Evolutionary conservation across 1,140 invertebrate species (phyloP), one percentile per base, ranked within the genome.

Genomic region (Euschistus heros): DNA sequence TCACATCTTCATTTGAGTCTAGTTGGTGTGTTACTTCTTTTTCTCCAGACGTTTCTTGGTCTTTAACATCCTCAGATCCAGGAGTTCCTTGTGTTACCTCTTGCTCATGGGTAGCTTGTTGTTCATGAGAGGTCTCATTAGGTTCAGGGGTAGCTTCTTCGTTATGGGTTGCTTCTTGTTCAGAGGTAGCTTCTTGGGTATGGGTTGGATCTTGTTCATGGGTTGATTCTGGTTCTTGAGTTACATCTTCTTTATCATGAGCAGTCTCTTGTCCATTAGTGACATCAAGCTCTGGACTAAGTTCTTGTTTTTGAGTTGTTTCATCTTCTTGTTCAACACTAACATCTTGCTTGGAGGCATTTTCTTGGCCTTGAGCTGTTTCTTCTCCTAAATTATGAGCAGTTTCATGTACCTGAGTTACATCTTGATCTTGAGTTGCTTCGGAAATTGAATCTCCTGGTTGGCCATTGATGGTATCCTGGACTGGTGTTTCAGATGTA

Each of bases 271-370:
- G 63, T 60, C 33, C 27, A 63, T 60, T 66, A 22, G 61, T 65
- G 26, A 50, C 63, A 42, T 65, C 66, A 70, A 72, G 70, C 14
- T 74, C 62, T 65, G 76, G 72, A 37, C 3, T 10, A 37, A 37
- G 6, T 37, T 37, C 33, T 6, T 1, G 33, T 37, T 37, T 37
- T 37, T 37, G 33, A 10, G 33, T 37, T 37, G 33, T 37, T 37
- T 37, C 33, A 37, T 37, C 33, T 37, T 37, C 33, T 37, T 37
- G 33, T 37, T 37, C 33, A 37, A 13, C 13, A 13, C 1, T 1
- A 37, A 10, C 10, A 13, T 37, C 33, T 37, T 6, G 33, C 8
- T 37, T 37, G 8, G 33, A 1, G 13, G 33, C 13, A 37, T 37
- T 37, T 37, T 37, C 33, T 6, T 37, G 33, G 33, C 13, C 33